Evolutionary conservation across 2,797 vertebrate species (phyloP), one percentile per base, ranked within the genome.

Genomic region (Momotus momota): DNA sequence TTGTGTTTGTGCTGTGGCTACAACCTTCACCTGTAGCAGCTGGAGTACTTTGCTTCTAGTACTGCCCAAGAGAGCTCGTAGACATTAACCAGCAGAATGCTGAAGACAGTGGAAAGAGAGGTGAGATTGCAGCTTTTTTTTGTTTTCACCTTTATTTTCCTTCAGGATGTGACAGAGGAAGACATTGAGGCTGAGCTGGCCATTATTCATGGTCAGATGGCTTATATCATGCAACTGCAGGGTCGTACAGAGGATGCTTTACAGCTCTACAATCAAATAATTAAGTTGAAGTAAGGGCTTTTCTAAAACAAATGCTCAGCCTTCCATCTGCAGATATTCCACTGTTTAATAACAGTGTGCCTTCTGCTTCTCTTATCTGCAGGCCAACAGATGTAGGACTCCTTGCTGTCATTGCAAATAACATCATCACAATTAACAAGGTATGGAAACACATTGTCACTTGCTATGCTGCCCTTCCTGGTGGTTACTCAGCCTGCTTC

Each of bases 371-470:
- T 96, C 6, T 94, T 96, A n/a, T 86, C 83, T 85, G 38, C 97
- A 99, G 99, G 97, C 99, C 99, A 2, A 99, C 99, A 73, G 99
- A 99, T 93, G 99, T 99, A 81, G 99, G 99, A 92, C 98, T 99
- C 69, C 98, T 99, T 81, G 99, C 99, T 96, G 99, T 99, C 96
- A 99, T 99, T 79, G 99, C 99, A 96, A 99, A 99, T 97, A 99
- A 99, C 87, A 99, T 99, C 97, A 99, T 99, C 95, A 99, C 99
- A 72, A 99, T 99, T 96, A 99, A 99, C 97, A 99, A 99, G 99
- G 99, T 99, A 98, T 26, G 87, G 73, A 72, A 51, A 77, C 84
- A 41, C 29, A 26, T 62, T 57, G 26, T 27, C 2, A 9, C 35
- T 91, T 72, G 81, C 31, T 38, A 1, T 43, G 51, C 5, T n/a